A percentile compares a stretch with the other conserved stretches of the same genome.
Conservation (phyloP, 2,888 invertebrate genomes). For the Brenthis ino region DNA sequence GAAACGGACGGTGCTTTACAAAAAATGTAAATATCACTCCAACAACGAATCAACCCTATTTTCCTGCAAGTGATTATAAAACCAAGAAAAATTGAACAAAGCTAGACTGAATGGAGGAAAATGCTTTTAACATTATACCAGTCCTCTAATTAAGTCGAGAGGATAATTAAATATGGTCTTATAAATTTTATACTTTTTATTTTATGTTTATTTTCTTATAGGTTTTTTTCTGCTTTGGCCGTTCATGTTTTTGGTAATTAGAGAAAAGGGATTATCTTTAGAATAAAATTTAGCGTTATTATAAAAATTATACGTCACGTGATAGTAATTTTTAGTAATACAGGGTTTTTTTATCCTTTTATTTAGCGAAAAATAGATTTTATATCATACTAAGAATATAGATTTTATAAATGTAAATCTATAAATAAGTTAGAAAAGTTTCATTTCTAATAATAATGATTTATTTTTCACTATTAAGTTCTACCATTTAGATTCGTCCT, state of each 20-base stretch:
- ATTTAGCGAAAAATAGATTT: no score
- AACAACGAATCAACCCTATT: slow-evolving; percentile 15
- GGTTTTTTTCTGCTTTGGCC: background rate
- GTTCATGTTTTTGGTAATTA: background rate
- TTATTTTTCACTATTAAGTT: no score
- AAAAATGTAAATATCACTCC: background rate
- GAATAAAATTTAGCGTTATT: background rate
- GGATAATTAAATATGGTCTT: slow-evolving; percentile 24
- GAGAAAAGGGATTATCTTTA: background rate
- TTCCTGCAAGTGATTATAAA: slow-evolving; percentile 11
- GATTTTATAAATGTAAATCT: no score
- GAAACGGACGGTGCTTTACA: background rate
- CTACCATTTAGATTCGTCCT: no score
- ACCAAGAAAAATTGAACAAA: slow-evolving; percentile 11
- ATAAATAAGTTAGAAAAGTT: no score
- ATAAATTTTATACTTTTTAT: slow-evolving; percentile 17
- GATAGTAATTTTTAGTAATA: no score
- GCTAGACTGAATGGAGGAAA: slow-evolving; percentile 14
- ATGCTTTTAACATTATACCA: slow-evolving; percentile 20
- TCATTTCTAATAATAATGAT: no score
- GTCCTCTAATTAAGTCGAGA: slow-evolving; percentile 25
- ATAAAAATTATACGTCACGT: no score
- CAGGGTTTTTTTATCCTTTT: no score
- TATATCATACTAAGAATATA: no score
- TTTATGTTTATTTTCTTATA: slow-evolving; percentile 9